These are phyloP conservation scores for Elysia crispata DNA, from an alignment of 2,888 invertebrate genomes.

Conservation along the genomic window DNA sequence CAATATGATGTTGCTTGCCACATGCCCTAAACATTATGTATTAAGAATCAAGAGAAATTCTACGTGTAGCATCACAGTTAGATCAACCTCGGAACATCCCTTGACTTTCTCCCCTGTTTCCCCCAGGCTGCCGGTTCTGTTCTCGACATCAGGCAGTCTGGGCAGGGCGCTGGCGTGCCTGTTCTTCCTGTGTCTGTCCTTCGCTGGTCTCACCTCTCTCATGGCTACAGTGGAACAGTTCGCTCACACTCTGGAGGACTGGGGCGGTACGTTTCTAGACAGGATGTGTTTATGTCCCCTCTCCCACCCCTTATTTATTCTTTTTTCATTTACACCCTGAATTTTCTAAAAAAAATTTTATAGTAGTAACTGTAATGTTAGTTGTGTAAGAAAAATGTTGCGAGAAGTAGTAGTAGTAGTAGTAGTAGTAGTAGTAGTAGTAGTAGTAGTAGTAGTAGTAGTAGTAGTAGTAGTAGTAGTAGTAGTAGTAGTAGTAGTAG, in stretches of 20 bases:
- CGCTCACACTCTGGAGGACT: constrained; percentile 65
- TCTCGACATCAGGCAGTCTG: constrained; percentile 63
- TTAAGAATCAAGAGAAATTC: too few relatives aligned
- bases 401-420: constrained; percentile 34
- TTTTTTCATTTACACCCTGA: too few relatives aligned
- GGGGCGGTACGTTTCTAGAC: constrained; percentile 62
- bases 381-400: too few relatives aligned
- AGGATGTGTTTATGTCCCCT: not conserved
- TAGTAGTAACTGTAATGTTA: too few relatives aligned
- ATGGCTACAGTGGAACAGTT: constrained; percentile 68
- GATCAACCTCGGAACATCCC: too few relatives aligned
- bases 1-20: too few relatives aligned
- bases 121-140: constrained; percentile 70
- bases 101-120: too few relatives aligned
- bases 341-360: too few relatives aligned
- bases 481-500: constrained; percentile 36
- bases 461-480: constrained; percentile 32
- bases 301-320: too few relatives aligned
- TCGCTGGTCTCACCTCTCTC: constrained; percentile 71
- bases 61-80: too few relatives aligned
- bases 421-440: constrained; percentile 38
- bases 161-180: constrained; percentile 66
- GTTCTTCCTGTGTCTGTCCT: constrained; percentile 70
- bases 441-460: constrained; percentile 40
- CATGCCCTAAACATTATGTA: too few relatives aligned